Percentiles rank a stretch among this genome's conserved stretches.
Evolutionary conservation across 2,888 invertebrate species (phyloP).

Genomic region (Ichneumoninae sp.): DNA sequence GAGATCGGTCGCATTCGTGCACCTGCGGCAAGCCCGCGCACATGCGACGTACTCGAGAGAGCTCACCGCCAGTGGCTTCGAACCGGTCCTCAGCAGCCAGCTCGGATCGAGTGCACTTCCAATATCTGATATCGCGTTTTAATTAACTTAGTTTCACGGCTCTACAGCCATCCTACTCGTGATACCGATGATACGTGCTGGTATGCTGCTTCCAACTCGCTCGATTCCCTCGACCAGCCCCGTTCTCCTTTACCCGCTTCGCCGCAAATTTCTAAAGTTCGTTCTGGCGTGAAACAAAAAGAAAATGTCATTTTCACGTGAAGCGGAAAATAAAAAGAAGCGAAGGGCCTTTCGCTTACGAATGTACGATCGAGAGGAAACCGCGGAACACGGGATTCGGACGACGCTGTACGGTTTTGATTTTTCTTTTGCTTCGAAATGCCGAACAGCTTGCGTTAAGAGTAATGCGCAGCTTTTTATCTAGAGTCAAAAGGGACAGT

Average conservation of each 20-base stretch:
- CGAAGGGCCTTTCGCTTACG: conserved; percentile 20
- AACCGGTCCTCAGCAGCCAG: neutral
- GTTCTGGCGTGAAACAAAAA: conserved; percentile 34
- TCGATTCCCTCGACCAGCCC: neutral
- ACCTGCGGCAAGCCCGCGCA: conserved; percentile 61
- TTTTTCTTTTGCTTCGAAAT: conserved; percentile 1
- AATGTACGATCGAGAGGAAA: conserved; percentile 17
- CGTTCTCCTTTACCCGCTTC: neutral
- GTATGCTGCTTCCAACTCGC: conserved; percentile 30
- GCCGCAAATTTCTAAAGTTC: conserved; percentile 56
- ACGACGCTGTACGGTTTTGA: neutral
- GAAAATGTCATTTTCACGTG: neutral
- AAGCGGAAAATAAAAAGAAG: conserved; percentile 16
- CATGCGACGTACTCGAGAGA: conserved; percentile 61
- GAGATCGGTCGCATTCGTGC: conserved; percentile 48
- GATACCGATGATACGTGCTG: conserved; percentile 15
- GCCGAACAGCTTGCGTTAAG: neutral
- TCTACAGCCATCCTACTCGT: conserved; percentile 63
- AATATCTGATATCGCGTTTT: conserved; percentile 78
- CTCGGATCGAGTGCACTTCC: conserved; percentile 69
- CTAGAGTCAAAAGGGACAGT: neutral
- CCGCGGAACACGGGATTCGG: conserved; percentile 41
- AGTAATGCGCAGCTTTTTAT: neutral
- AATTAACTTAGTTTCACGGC: conserved; percentile 75
- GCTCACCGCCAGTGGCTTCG: conserved; percentile 35